These are phyloP conservation scores for Acromyrmex heyeri DNA, from an alignment of 1,140 invertebrate genomes.

Conservation along the genomic window DNA sequence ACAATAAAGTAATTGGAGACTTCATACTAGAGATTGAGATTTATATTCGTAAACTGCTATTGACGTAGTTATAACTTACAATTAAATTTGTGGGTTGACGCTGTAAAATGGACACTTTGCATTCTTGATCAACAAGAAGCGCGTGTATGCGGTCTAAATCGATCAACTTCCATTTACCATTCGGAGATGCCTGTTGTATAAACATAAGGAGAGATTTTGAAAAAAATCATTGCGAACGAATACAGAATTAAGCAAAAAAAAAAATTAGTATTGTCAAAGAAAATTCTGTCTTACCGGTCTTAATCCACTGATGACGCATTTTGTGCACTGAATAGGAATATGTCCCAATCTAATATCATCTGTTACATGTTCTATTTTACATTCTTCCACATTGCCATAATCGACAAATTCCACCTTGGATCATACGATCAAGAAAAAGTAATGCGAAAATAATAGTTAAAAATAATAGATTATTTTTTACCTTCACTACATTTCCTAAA, in stretches of 20 bases:
- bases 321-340: slow-evolving; percentile 87
- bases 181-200: slow-evolving; percentile 42
- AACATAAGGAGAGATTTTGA: background rate
- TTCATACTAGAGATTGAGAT: background rate
- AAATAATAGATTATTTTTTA: slow-evolving; percentile 62
- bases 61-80: slow-evolving; percentile 45
- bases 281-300: slow-evolving; percentile 79
- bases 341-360: slow-evolving; percentile 88
- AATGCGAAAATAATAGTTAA: slow-evolving; percentile 28
- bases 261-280: slow-evolving; percentile 19
- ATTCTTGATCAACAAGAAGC: slow-evolving; percentile 77
- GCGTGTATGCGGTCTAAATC: slow-evolving; percentile 82
- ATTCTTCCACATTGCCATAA: slow-evolving; percentile 87
- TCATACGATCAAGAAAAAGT: slow-evolving; percentile 10
- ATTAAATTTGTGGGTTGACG: slow-evolving; percentile 49
- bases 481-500: slow-evolving; percentile 66
- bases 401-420: slow-evolving; percentile 85
- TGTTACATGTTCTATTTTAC: slow-evolving; percentile 86
- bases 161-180: slow-evolving; percentile 71
- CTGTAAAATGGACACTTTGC: slow-evolving; percentile 68
- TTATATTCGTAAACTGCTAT: background rate
- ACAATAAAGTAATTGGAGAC: background rate
- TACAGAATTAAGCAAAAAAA: slow-evolving; percentile 40
- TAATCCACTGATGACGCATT: slow-evolving; percentile 82
- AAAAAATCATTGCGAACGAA: background rate